Evolutionary conservation across 2,888 invertebrate species (phyloP), one percentile per base, ranked within the genome.

Genomic region (Eupithecia centaureata): DNA sequence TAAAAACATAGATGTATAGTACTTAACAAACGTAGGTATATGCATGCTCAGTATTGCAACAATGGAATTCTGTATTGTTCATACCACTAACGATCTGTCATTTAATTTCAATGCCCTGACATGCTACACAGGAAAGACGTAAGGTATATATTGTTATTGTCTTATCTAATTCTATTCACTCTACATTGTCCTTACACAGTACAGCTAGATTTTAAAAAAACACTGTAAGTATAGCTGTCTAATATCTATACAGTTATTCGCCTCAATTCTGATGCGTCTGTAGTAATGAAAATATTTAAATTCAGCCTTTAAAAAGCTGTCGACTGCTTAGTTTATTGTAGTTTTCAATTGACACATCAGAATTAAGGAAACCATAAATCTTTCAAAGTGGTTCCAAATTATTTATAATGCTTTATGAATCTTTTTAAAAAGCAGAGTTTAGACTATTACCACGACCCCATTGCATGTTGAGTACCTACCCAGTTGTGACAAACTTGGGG

Each of bases 71-170:
- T 65, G 51, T 59, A 68, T 22, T 69, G 52, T 68, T 72, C 67
- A 69, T 69, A 47, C 51, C 65, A 69, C 70, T 70, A 72, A 70
- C 67, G 63, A 68, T 73, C 33, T 74, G 57, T 72, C 72, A 76
- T 66, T 75, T 68, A 65, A 63, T 74, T 74, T 54, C 68, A 62
- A 72, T 72, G 42, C 73, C 70, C 72, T 67, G 54, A 74, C 74
- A 76, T 73, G 76, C 76, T 47, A 74, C 73, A 72, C 76, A 76
- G 76, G 76, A 76, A 63, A 70, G 73, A 74, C 69, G 70, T 61
- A 73, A 76, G 76, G 76, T 76, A 76, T 70, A 61, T 60, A 60
- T 27, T 52, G 27, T 52, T 52, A 52, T 15, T 27, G 27, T 52
- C 27, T 27, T 52, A 27, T 13, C 51, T 51, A 51, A 28, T 47